phyloP scores from a whole-genome alignment of 2,797 vertebrate genomes.

The Iguana delicatissima region DNA sequence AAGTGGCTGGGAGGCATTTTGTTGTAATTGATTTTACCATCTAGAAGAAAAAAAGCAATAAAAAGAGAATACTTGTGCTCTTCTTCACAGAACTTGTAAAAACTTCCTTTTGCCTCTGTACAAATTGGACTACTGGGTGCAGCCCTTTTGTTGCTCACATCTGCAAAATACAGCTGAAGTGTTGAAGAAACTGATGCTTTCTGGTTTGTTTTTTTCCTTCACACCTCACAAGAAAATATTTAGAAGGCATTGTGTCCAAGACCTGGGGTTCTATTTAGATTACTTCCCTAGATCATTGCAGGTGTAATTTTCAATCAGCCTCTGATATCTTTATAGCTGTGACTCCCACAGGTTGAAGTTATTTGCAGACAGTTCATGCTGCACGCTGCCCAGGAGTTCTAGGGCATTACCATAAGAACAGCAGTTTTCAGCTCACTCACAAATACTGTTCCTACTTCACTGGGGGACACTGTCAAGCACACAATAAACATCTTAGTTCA shows the following conservation, averaged over 20 bases:
- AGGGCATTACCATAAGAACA: neutral
- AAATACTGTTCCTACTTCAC: neutral
- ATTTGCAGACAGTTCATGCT: neutral
- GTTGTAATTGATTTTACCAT: conserved; percentile 59
- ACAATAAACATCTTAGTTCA: neutral
- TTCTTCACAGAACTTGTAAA: conserved; percentile 14
- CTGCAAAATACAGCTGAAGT: neutral
- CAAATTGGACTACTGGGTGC: neutral
- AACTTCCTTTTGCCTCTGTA: neutral
- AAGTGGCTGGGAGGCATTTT: neutral
- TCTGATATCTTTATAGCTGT: neutral
- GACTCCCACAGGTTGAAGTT: neutral
- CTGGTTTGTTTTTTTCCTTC: neutral
- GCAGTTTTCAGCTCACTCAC: neutral
- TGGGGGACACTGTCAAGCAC: neutral
- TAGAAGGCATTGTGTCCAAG: neutral
- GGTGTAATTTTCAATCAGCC: neutral
- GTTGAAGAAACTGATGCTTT: neutral
- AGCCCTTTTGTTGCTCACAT: neutral
- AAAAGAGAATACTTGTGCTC: conserved; percentile 8
- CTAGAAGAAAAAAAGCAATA: conserved; percentile 63
- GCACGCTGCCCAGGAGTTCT: neutral
- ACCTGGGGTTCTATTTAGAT: neutral
- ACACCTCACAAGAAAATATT: neutral
- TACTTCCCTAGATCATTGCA: neutral